These are phyloP conservation scores for Tokudaia tokunoshimensis DNA, from an alignment of 2,797 vertebrate species.

Conservation along the genomic window DNA sequence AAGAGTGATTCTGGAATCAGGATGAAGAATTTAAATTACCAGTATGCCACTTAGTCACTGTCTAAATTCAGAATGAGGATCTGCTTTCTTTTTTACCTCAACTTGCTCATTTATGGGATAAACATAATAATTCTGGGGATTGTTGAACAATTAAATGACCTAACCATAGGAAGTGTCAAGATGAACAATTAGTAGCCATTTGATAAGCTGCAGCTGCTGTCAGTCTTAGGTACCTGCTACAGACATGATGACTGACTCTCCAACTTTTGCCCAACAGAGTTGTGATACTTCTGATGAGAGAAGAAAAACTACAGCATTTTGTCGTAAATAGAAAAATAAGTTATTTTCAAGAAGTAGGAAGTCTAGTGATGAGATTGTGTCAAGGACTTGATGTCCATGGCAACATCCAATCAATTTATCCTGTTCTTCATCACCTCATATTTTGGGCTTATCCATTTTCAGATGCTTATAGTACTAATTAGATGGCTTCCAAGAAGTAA, in stretches of 20 bases:
- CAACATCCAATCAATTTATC: background rate
- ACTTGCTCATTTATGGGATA: slow-evolving; percentile 18
- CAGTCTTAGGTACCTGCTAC: background rate
- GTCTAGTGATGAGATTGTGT: background rate
- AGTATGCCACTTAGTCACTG: background rate
- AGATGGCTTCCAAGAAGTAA: background rate
- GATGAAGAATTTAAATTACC: background rate
- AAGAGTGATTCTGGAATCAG: background rate
- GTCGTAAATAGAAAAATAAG: background rate
- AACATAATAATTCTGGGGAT: background rate
- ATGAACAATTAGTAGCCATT: background rate
- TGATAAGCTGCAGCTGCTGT: background rate
- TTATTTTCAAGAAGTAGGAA: background rate
- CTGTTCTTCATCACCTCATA: background rate
- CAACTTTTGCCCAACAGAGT: background rate
- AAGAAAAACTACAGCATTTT: background rate
- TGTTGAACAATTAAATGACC: slow-evolving; percentile 6
- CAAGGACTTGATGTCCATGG: background rate
- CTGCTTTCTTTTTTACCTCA: background rate
- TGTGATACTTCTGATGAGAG: background rate
- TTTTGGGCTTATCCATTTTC: background rate
- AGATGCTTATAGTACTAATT: background rate
- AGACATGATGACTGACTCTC: background rate
- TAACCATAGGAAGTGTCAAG: background rate
- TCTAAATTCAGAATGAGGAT: slow-evolving; percentile 17